Conservation (phyloP, 1,140 invertebrate genomes). For the Oryzaephilus surinamensis region DNA sequence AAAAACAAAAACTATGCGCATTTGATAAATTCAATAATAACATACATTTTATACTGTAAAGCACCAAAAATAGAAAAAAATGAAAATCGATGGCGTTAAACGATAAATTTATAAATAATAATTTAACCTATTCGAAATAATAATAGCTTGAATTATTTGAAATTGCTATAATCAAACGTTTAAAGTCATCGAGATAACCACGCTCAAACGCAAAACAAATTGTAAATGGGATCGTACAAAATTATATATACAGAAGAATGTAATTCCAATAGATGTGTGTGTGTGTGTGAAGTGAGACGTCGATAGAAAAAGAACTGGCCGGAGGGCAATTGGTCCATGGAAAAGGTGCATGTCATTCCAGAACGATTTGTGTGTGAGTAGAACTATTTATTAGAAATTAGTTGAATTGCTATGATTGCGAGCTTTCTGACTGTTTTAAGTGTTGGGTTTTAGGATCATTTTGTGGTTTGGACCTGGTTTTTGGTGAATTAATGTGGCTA, state of each 20-base stretch:
- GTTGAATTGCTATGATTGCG: slow-evolving; percentile 28
- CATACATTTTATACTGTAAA: too few relatives aligned
- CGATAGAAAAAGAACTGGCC: slow-evolving; percentile 11
- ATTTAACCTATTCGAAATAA: slow-evolving; percentile 28
- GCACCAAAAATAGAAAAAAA: slow-evolving; percentile 1
- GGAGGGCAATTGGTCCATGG: slow-evolving; percentile 8
- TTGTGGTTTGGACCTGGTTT: slow-evolving; percentile 17
- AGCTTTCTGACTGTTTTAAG: slow-evolving; percentile 10
- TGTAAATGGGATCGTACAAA: slow-evolving; percentile 26
- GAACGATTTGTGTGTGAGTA: slow-evolving; percentile 19
- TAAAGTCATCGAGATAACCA: slow-evolving; percentile 24
- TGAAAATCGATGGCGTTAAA: slow-evolving; percentile 20
- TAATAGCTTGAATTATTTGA: slow-evolving; percentile 27
- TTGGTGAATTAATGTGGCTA: too few relatives aligned
- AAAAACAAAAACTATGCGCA: too few relatives aligned
- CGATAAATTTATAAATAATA: slow-evolving; percentile 30
- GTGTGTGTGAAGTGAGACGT: slow-evolving; percentile 1
- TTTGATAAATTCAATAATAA: too few relatives aligned
- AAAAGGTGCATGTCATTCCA: slow-evolving; percentile 29
- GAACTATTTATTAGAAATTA: slow-evolving; percentile 32
- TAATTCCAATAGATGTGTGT: too few relatives aligned
- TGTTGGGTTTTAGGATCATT: slow-evolving; percentile 8
- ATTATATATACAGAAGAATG: slow-evolving; percentile 20
- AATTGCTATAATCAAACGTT: slow-evolving; percentile 30
- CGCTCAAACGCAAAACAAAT: slow-evolving; percentile 26